Evolutionary conservation across 1,140 invertebrate genomes (phyloP).

Genomic region (Halesus radiatus): DNA sequence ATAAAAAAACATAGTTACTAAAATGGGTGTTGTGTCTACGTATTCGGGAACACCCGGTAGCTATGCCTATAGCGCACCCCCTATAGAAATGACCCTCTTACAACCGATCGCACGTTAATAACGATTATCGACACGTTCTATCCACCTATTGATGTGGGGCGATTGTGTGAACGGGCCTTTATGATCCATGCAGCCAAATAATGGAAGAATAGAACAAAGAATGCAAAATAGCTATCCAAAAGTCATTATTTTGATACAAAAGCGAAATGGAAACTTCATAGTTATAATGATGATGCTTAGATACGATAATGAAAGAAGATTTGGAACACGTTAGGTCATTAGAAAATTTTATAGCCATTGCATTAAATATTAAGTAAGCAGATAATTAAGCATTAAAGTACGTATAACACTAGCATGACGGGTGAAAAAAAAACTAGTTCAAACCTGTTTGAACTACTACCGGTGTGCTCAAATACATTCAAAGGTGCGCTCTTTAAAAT

Average conservation of each 20-base stretch:
- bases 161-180: constrained; percentile 32
- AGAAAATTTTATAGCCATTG: no score
- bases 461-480: no score
- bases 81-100: constrained; percentile 18
- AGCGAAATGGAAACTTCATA: background rate
- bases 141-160: constrained; percentile 32
- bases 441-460: no score
- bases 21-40: no score
- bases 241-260: constrained; percentile 1
- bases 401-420: no score
- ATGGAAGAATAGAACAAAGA: constrained; percentile 33
- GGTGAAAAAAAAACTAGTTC: no score
- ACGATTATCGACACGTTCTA: constrained; percentile 37
- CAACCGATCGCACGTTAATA: constrained; percentile 32
- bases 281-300: background rate
- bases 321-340: no score
- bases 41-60: background rate
- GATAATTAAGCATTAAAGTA: no score
- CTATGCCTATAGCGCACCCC: background rate
- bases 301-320: no score
- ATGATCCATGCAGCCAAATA: constrained; percentile 30
- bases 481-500: no score
- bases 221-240: background rate
- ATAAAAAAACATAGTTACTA: no score
- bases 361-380: no score